Evolutionary conservation across 2,888 invertebrate genomes (phyloP).

Genomic region (Cyclophora punctaria): DNA sequence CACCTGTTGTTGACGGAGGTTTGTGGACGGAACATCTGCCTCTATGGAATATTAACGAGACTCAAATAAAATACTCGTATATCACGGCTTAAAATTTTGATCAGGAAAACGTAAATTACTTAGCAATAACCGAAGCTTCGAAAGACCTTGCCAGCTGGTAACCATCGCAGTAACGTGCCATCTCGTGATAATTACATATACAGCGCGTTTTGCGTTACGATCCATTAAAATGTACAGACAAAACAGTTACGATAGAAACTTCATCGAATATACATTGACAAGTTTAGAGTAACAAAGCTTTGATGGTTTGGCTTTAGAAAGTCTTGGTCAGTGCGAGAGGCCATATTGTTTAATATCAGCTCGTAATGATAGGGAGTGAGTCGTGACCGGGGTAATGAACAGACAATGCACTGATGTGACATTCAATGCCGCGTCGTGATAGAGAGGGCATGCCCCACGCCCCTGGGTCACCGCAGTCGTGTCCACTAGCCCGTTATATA

Average conservation of each 20-base stretch:
- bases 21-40: conserved; percentile 38
- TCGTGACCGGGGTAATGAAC: conserved; percentile 18
- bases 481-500: conserved; percentile 1
- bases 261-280: no score
- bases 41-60: conserved; percentile 32
- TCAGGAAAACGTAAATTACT: neutral
- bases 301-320: no score
- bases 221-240: no score
- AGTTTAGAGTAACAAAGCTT: no score
- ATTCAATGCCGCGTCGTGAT: conserved; percentile 32
- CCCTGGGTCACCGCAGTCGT: conserved; percentile 27
- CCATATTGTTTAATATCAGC: neutral
- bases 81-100: conserved; percentile 5
- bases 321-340: no score
- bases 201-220: no score
- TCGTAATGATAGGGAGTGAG: conserved; percentile 8
- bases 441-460: conserved; percentile 33
- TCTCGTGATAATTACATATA: no score
- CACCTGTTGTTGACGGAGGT: conserved; percentile 42
- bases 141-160: neutral
- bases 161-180: no score
- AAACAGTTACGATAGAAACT: no score
- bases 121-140: neutral
- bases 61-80: conserved; percentile 19
- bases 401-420: conserved; percentile 33